Percentiles rank a stretch among this genome's conserved stretches.
Evolutionary conservation across 1,140 invertebrate genomes (phyloP).

Genomic region (Adelges cooleyi): DNA sequence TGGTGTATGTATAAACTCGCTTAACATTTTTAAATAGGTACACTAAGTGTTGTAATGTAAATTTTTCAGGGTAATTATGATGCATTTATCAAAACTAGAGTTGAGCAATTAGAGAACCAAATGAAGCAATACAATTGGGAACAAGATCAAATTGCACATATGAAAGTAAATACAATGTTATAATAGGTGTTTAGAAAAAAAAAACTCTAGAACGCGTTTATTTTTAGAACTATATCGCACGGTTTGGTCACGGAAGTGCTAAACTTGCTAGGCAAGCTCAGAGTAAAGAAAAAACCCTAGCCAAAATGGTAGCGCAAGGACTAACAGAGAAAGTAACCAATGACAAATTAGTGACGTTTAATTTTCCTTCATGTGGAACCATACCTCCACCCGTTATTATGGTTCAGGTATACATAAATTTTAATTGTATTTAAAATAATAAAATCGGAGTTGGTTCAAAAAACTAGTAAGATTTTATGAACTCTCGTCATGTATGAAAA

Average conservation of each 20-base stretch:
- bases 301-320: conserved; percentile 97
- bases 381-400: conserved; percentile 98
- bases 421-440: conserved; percentile 20
- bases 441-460: too few relatives aligned
- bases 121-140: conserved; percentile 99
- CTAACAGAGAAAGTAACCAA: conserved; percentile 84
- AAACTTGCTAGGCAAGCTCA: conserved; percentile 97
- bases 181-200: too few relatives aligned
- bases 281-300: conserved; percentile 97
- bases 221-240: conserved; percentile 87
- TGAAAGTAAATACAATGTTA: conserved; percentile 69
- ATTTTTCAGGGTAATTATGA: conserved; percentile 80
- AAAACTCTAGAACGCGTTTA: too few relatives aligned
- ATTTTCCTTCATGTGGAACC: conserved; percentile 91
- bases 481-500: too few relatives aligned
- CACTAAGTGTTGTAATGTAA: too few relatives aligned
- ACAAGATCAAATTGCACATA: conserved; percentile 97
- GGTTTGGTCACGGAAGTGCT: conserved; percentile 97
- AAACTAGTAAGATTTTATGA: too few relatives aligned
- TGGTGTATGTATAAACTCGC: conserved; percentile 50
- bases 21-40: conserved; percentile 17
- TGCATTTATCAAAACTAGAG: conserved; percentile 79
- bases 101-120: conserved; percentile 95
- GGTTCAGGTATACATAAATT: conserved; percentile 54
- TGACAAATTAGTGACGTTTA: conserved; percentile 87